These are phyloP conservation scores for rat (Rattus norvegicus) DNA, from an alignment of 2,113 vertebrate species.

Conservation along the genomic window GRCr8 NC_086039.1:108981001-108981500, in stretches of 20 bases:
- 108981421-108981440: neutral
- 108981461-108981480: neutral
- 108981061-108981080: neutral
- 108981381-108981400: neutral
- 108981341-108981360: neutral
- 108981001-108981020: neutral
- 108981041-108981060: neutral
- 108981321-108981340: neutral
- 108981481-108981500: neutral
- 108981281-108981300: neutral
- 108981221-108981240: neutral
- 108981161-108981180: neutral
- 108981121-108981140: neutral
- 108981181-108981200: neutral
- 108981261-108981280: neutral
- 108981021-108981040: neutral
- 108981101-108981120: neutral
- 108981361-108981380: neutral
- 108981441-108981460: neutral
- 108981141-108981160: neutral
- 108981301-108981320: neutral
- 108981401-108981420: neutral
- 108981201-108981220: neutral
- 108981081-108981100: neutral
- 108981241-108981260: neutral